Percentiles rank a stretch among this genome's conserved stretches.
Evolutionary conservation across 2,113 vertebrate species (phyloP).

Genomic region (Chrysemys picta): DNA sequence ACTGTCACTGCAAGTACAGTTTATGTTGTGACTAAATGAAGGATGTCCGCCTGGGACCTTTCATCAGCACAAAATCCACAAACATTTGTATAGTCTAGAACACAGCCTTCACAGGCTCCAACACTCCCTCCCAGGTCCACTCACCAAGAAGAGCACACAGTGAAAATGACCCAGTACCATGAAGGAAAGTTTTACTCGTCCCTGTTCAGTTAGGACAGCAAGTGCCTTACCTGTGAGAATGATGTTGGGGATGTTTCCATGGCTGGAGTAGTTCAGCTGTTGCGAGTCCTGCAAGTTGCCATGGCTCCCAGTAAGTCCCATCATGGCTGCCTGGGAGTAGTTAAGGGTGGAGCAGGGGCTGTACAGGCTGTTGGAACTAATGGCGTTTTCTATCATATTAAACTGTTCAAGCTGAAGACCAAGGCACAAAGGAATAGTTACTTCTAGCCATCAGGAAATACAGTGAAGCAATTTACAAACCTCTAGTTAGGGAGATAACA

Average conservation of each 20-base stretch:
- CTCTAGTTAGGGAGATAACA: background rate
- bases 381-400: slow-evolving; percentile 96
- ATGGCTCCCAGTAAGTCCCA: slow-evolving; percentile 93
- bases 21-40: background rate
- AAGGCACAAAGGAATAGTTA: background rate
- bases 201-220: fast-evolving
- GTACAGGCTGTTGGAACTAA: slow-evolving; percentile 92
- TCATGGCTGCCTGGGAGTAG: slow-evolving; percentile 98
- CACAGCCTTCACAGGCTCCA: background rate
- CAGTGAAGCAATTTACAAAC: background rate
- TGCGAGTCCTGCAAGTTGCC: slow-evolving; percentile 88
- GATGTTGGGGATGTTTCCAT: slow-evolving; percentile 97
- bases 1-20: fast-evolving
- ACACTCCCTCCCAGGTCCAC: fast-evolving
- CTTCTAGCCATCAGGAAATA: fast-evolving
- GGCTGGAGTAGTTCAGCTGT: slow-evolving; percentile 90
- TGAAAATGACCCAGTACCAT: fast-evolving
- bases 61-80: fast-evolving
- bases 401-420: slow-evolving; percentile 93
- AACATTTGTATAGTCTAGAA: fast-evolving
- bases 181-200: fast-evolving
- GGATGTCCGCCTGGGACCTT: fast-evolving
- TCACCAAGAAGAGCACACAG: fast-evolving
- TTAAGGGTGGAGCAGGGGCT: slow-evolving; percentile 94
- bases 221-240: slow-evolving; percentile 91